phyloP scores from a whole-genome alignment of 2,888 invertebrate species.

The Heteropelma amictum region DNA sequence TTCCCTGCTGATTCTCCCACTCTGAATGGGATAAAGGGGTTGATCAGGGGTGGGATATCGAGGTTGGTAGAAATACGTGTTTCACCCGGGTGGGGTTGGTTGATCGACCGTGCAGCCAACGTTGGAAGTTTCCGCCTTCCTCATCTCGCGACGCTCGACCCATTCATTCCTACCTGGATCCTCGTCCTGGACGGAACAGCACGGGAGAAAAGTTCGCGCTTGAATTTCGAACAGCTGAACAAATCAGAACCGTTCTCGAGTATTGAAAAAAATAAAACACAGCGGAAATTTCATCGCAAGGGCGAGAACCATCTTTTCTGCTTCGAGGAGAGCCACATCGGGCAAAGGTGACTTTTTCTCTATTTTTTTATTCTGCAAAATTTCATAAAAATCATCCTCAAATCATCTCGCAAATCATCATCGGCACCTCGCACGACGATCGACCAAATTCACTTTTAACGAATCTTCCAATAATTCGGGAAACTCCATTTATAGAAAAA shows the following conservation, averaged over 20 bases:
- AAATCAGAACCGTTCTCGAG: background rate
- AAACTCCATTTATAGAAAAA: no score
- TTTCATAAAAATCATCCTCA: background rate
- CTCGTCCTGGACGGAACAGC: conserved; percentile 54
- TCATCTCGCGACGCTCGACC: conserved; percentile 45
- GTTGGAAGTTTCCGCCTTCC: conserved; percentile 50
- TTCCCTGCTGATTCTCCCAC: conserved; percentile 3
- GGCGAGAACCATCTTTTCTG: background rate
- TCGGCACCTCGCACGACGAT: no score
- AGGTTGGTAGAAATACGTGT: conserved; percentile 17
- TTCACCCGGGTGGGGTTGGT: conserved; percentile 59
- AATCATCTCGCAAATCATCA: background rate
- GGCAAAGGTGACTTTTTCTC: background rate
- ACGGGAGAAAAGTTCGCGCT: conserved; percentile 28
- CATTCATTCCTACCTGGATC: conserved; percentile 62
- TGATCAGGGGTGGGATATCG: background rate
- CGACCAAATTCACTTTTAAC: no score
- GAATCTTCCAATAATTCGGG: no score
- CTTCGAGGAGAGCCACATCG: background rate
- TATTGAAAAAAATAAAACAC: background rate
- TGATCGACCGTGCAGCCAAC: conserved; percentile 62
- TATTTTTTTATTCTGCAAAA: background rate
- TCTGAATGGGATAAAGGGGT: conserved; percentile 7
- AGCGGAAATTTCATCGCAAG: background rate
- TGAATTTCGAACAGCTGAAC: background rate